Conservation (phyloP, 1,140 invertebrate species). For the Sinonovacula constricta region DNA sequence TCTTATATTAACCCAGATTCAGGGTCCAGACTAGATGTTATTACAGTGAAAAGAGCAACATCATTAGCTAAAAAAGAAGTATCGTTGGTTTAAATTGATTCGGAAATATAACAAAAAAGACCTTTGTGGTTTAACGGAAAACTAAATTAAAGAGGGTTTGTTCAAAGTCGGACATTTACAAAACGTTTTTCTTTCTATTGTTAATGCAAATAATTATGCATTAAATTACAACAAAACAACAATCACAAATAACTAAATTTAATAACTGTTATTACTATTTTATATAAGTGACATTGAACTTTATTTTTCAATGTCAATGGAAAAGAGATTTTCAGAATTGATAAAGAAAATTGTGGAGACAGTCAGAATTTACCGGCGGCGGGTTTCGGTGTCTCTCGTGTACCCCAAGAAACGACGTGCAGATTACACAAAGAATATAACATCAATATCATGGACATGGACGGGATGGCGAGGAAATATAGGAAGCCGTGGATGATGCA, state of each 20-base stretch:
- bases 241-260: background rate
- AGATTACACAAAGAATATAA: slow-evolving; percentile 95
- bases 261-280: background rate
- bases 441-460: slow-evolving; percentile 95
- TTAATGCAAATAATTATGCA: background rate
- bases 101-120: too few species aligned
- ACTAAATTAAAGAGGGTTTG: too few species aligned
- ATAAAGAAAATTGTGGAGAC: background rate
- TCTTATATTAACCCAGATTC: too few species aligned
- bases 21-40: too few species aligned
- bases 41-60: too few species aligned
- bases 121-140: too few species aligned
- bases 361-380: slow-evolving; percentile 13
- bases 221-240: background rate
- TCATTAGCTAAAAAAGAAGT: too few species aligned
- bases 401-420: slow-evolving; percentile 94
- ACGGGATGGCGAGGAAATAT: slow-evolving; percentile 94
- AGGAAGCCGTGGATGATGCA: slow-evolving; percentile 89
- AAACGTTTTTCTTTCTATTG: too few species aligned
- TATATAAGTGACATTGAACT: background rate
- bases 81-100: too few species aligned
- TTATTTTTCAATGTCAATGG: background rate
- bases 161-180: too few species aligned
- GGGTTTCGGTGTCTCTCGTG: slow-evolving; percentile 87
- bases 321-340: background rate